Conservation (phyloP, 2,797 vertebrate genomes). For the Rhyacichthys aspro region DNA sequence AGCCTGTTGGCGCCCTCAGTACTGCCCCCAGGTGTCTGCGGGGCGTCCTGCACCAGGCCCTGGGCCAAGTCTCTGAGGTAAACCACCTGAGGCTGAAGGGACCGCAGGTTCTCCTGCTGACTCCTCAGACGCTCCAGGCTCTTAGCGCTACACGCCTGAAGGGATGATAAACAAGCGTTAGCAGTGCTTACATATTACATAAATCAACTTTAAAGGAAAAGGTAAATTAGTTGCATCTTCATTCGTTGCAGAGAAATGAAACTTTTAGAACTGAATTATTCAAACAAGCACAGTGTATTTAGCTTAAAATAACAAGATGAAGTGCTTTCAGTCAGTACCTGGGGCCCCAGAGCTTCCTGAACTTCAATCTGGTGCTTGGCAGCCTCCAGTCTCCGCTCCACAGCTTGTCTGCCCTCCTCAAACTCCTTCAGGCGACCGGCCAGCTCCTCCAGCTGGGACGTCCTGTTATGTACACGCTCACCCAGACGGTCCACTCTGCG, state of each 20-base stretch:
- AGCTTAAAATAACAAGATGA: background rate
- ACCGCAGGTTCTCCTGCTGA: conserved; percentile 90
- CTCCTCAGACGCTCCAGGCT: conserved; percentile 91
- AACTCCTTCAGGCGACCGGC: conserved; percentile 92
- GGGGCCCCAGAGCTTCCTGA: conserved; percentile 91
- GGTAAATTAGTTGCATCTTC: too few species aligned
- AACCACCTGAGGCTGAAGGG: conserved; percentile 89
- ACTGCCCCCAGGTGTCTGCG: conserved; percentile 73
- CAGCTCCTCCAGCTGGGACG: conserved; percentile 91
- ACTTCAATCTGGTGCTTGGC: conserved; percentile 95
- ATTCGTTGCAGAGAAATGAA: too few species aligned
- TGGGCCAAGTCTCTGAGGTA: conserved; percentile 91
- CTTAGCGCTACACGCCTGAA: conserved; percentile 93
- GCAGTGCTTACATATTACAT: background rate
- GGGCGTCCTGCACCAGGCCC: conserved; percentile 91
- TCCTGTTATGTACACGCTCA: conserved; percentile 86
- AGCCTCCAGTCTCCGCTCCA: conserved; percentile 93
- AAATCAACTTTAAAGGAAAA: too few species aligned
- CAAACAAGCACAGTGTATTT: background rate
- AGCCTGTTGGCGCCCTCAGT: conserved; percentile 84
- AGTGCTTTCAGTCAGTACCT: conserved; percentile 47
- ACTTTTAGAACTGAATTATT: background rate
- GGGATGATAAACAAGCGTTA: background rate
- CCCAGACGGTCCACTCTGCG: conserved; percentile 87
- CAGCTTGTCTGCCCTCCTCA: conserved; percentile 90